Conservation (phyloP, 2,888 invertebrate genomes). For the Dryadula phaetusa region DNA sequence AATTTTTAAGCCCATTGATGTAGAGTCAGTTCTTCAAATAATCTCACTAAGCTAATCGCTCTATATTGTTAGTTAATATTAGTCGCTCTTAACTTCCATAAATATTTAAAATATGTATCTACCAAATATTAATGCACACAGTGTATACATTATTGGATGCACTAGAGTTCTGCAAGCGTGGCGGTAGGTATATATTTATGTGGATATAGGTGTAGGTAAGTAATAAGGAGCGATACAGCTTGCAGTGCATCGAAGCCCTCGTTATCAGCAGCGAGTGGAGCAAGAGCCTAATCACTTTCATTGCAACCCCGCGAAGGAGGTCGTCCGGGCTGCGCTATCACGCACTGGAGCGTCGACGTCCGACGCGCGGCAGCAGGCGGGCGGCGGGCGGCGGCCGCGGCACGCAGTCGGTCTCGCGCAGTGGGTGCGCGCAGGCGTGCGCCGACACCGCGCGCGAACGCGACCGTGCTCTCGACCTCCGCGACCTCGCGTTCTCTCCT, state of each 20-base stretch:
- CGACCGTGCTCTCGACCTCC: constrained; percentile 26
- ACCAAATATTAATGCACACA: not conserved
- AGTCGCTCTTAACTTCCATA: no score
- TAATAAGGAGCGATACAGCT: constrained; percentile 39
- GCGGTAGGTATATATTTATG: not conserved
- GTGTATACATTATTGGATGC: not conserved
- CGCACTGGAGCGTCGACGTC: constrained; percentile 50
- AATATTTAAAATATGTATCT: not conserved
- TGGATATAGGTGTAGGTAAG: constrained; percentile 11
- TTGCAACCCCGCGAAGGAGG: constrained; percentile 78
- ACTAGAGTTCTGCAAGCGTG: not conserved
- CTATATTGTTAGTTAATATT: no score
- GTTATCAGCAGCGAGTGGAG: constrained; percentile 79
- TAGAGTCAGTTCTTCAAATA: no score
- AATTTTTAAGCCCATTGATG: no score
- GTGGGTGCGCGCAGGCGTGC: constrained; percentile 57
- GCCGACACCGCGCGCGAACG: constrained; percentile 48
- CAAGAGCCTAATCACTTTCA: constrained; percentile 79
- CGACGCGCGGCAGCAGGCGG: constrained; percentile 45
- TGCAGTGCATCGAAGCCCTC: constrained; percentile 55
- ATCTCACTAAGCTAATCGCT: no score
- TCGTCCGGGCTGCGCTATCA: constrained; percentile 66
- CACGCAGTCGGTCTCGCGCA: constrained; percentile 52
- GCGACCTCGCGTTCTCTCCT: constrained; percentile 47
- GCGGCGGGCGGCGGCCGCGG: constrained; percentile 39